Evolutionary conservation across 1,140 invertebrate species (phyloP), one percentile per base, ranked within the genome.

Genomic region (Aphis gossypii): DNA sequence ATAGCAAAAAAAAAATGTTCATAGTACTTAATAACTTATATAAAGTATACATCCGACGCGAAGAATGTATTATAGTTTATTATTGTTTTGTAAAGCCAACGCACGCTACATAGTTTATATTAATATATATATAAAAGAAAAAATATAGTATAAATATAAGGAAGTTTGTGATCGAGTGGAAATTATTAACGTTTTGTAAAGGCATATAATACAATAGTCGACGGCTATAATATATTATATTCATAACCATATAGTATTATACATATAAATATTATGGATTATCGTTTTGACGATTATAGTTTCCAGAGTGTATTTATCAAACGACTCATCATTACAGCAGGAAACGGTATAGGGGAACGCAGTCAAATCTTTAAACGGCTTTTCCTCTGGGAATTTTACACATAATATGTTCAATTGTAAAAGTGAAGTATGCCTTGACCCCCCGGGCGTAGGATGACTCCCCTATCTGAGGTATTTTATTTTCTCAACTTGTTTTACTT

Each of bases 331-430:
- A n/a, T n/a, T 21, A 90, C 20, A 20, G 8, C 87, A 21, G 11
- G 51, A 90, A 90, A 90, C 89, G 41, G 30, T 76, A 46, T 90
- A 44, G 89, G 56, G 7, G 21, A 90, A 90, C 8, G 51, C 51
- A 56, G 88, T 56, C 51, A 90, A 90, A 90, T 90, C 82, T 84
- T 48, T 92, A 84, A 92, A 92, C 48, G 91, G 91, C 41, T 92
- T 92, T 84, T 83, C 90, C 35, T 83, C 8, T 9, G 46, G 44
- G 91, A 83, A 51, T 91, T 76, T 92, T 83, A 54, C 76, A 82
- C 41, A 92, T 76, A 35, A n/a, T 51, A 92, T 48, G 18, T 48
- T 21, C 76, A 25, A 38, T 21, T 92, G 48, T 48, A 92, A 84
- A 84, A 83, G 23, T 44, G 11, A 38, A 84, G 46, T 84, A 84